phyloP scores from a whole-genome alignment of 2,113 vertebrate species.

The Holacanthus passer region DNA sequence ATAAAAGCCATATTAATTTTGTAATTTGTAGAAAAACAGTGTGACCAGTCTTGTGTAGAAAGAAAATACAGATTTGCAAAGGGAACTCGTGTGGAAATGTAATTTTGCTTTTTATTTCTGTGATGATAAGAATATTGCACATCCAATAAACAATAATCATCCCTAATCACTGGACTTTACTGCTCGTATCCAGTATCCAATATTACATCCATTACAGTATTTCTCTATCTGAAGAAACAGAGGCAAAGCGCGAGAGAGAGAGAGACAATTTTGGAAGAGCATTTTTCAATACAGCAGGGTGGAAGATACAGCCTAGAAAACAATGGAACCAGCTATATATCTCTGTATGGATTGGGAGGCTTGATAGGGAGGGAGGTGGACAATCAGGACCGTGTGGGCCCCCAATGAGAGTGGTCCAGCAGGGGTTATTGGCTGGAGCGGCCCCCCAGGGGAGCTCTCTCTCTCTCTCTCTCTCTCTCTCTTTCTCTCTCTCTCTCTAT shows the following conservation, averaged over 20 bases:
- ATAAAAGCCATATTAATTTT: neutral
- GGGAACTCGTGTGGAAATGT: neutral
- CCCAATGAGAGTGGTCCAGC: slow-evolving; percentile 72
- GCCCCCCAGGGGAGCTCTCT: slow-evolving; percentile 58
- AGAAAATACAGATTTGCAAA: slow-evolving; percentile 1
- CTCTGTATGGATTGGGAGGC: slow-evolving; percentile 71
- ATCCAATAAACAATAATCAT: slow-evolving; percentile 15
- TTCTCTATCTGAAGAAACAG: slow-evolving; percentile 49
- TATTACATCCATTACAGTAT: slow-evolving; percentile 58
- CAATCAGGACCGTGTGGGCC: slow-evolving; percentile 69
- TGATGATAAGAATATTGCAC: slow-evolving; percentile 1
- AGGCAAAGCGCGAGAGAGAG: slow-evolving; percentile 18
- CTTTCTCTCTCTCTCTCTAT: slow-evolving; percentile 19
- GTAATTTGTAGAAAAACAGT: neutral
- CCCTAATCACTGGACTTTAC: slow-evolving; percentile 37
- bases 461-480: slow-evolving; percentile 20
- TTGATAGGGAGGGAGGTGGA: slow-evolving; percentile 74
- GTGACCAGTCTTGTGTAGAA: neutral
- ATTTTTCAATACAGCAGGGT: slow-evolving; percentile 66
- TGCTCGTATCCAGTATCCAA: slow-evolving; percentile 18
- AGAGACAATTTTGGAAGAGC: slow-evolving; percentile 54
- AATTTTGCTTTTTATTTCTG: neutral
- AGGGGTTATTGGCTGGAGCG: slow-evolving; percentile 72
- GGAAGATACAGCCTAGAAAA: slow-evolving; percentile 62
- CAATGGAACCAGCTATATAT: slow-evolving; percentile 65